A percentile compares a stretch with the other conserved stretches of the same genome.
Conservation (phyloP, 2,888 invertebrate genomes). For the Troides helena region DNA sequence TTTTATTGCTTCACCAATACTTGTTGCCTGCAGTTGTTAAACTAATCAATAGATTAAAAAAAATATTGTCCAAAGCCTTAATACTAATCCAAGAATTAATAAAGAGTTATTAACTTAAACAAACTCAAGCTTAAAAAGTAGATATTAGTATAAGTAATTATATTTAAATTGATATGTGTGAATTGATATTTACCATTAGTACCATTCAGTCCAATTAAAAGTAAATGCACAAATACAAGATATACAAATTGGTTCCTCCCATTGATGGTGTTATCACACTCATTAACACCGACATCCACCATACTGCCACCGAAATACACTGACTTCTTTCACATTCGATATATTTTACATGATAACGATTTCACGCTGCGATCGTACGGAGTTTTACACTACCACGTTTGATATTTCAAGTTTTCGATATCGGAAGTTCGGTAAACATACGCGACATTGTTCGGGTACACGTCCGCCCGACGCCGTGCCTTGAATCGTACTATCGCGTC, state of each 20-base stretch:
- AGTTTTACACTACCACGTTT: conserved; percentile 41
- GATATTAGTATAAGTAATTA: not conserved
- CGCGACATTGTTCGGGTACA: conserved; percentile 47
- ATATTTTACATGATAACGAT: conserved; percentile 66
- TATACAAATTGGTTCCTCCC: conserved; percentile 77
- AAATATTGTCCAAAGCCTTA: not conserved
- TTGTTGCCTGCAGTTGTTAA: not conserved
- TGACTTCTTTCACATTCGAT: conserved; percentile 63
- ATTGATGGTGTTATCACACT: conserved; percentile 75
- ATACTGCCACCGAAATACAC: conserved; percentile 74
- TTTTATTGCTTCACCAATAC: conserved; percentile 10
- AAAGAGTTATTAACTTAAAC: not conserved
- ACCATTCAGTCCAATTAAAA: conserved; percentile 76
- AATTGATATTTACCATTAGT: conserved; percentile 69
- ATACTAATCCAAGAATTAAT: not conserved
- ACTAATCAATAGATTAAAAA: not conserved
- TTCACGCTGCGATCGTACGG: conserved; percentile 46
- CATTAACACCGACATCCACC: conserved; percentile 77
- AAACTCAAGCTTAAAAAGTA: not conserved
- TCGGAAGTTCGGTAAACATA: conserved; percentile 60
- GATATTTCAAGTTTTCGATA: conserved; percentile 42
- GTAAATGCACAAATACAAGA: conserved; percentile 76
- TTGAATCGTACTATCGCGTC: conserved; percentile 70
- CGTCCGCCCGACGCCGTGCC: conserved; percentile 54
- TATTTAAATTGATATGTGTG: conserved; percentile 21